Percentiles rank a stretch among this genome's conserved stretches.
phyloP scores from a whole-genome alignment of 2,797 vertebrate species.

The Clarias pachynema region DNA sequence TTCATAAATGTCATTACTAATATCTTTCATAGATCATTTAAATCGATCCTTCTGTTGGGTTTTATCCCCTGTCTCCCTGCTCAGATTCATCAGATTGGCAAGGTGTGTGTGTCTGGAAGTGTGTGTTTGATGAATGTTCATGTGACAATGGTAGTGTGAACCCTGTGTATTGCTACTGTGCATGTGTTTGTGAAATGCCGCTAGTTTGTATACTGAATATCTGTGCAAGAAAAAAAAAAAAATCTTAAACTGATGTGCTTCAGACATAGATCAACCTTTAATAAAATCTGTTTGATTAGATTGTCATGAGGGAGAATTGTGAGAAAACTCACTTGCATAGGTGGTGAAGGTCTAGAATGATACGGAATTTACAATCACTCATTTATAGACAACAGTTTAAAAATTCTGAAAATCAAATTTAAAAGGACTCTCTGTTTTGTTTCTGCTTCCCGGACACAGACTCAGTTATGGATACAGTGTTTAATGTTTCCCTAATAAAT shows the following conservation, averaged over 20 bases:
- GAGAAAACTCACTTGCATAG: background rate
- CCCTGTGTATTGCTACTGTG: background rate
- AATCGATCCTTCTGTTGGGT: constrained; percentile 80
- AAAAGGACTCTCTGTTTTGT: background rate
- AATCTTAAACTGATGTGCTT: background rate
- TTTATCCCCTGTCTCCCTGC: constrained; percentile 68
- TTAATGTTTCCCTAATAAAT: background rate
- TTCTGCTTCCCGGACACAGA: background rate
- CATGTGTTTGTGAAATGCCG: constrained; percentile 3
- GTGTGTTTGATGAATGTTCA: constrained; percentile 27
- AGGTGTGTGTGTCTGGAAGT: constrained; percentile 16
- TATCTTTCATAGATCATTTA: constrained; percentile 84
- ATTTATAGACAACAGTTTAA: background rate
- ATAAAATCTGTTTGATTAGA: background rate
- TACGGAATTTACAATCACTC: background rate
- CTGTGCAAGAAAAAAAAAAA: background rate
- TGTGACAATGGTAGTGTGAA: constrained; percentile 19
- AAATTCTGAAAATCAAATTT: background rate
- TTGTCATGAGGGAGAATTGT: background rate
- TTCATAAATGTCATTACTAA: constrained; percentile 87
- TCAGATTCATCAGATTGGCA: constrained; percentile 65
- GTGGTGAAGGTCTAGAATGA: background rate
- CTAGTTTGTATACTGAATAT: background rate
- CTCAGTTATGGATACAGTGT: background rate
- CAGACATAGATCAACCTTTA: background rate